Evolutionary conservation across 2,113 vertebrate genomes (phyloP), one percentile per base, ranked within the genome.

Genomic region (Otus sunia): DNA sequence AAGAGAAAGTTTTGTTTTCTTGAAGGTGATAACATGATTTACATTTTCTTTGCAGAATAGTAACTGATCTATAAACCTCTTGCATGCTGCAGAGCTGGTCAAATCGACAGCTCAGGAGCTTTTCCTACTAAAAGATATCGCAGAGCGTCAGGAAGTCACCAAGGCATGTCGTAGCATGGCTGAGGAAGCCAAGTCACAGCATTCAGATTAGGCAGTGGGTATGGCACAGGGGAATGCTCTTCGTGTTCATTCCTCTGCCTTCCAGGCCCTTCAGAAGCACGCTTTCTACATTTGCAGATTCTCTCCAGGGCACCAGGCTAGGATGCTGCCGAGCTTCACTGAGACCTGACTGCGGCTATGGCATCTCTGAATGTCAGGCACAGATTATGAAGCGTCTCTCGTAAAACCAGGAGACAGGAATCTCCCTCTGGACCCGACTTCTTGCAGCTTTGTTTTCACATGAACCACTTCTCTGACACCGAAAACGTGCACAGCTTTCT

Each of bases 281-380:
- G 1, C 14, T 30, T n/a, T 9, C 50, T 34, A 10, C 2, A 1
- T 27, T 8, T 50, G 49, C 1, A 10, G 66, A 58, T 47, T n/a
- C 43, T 34, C 55, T 41, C 6, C 27, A 36, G 45, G 13, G 36
- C 49, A 36, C 5, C 30, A 69, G 29, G 43, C 15, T n/a, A 56
- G 36, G 45, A 77, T 4, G 9, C 2, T 22, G 73, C 41, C 0
- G 5, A 78, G 77, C 41, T 67, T 29, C 56, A 11, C 32, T 1
- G 41, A 63, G 52, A 20, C 15, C 10, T 39, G 22, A 29, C 36
- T 15, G 27, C 0, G 6, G 29, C 43, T 60, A 25, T 2, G 4
- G 41, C 36, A 45, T 5, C 58, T 41, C 60, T 53, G 72, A 90
- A 69, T 0, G 1, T 11, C 50, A 55, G 26, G 16, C n/a, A 37